phyloP scores from a whole-genome alignment of 2,113 vertebrate genomes.

The Platysternon megacephalum region DNA sequence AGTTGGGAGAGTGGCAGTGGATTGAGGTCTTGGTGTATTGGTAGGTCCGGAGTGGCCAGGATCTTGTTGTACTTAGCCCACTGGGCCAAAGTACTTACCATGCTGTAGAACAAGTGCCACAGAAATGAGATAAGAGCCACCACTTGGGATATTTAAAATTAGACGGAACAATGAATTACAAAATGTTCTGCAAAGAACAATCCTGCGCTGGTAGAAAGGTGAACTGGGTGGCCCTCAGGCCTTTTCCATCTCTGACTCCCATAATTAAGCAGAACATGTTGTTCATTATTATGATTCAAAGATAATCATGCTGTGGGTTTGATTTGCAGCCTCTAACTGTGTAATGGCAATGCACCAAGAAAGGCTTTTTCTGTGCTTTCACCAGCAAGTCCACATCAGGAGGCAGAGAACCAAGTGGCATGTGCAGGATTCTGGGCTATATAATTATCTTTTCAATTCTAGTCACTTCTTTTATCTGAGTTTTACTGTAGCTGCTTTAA shows the following conservation, averaged over 20 bases:
- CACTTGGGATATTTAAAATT: fast-evolving
- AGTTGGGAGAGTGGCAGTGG: no score
- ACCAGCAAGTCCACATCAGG: conserved; percentile 17
- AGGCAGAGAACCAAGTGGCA: conserved; percentile 8
- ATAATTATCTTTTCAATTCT: conserved; percentile 22
- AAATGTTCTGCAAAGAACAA: background rate
- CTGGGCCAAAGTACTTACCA: background rate
- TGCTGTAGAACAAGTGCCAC: background rate
- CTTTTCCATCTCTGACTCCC: conserved; percentile 15
- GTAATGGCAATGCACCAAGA: conserved; percentile 52
- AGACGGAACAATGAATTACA: background rate
- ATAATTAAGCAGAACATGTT: conserved; percentile 57
- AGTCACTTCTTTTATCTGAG: background rate
- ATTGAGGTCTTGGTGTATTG: no score
- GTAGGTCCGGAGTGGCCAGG: no score
- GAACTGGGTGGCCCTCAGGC: background rate
- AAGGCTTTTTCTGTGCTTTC: conserved; percentile 43
- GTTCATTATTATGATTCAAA: conserved; percentile 39
- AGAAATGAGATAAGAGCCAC: background rate
- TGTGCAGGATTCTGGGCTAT: conserved; percentile 17
- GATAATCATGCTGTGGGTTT: conserved; percentile 55
- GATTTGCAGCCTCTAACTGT: conserved; percentile 56
- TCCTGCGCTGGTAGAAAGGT: background rate
- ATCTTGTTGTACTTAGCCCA: background rate
- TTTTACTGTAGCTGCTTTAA: conserved; percentile 23